Evolutionary conservation across 2,113 vertebrate species (phyloP), one percentile per base, ranked within the genome.

Genomic region (Herpailurus yagouaroundi): DNA sequence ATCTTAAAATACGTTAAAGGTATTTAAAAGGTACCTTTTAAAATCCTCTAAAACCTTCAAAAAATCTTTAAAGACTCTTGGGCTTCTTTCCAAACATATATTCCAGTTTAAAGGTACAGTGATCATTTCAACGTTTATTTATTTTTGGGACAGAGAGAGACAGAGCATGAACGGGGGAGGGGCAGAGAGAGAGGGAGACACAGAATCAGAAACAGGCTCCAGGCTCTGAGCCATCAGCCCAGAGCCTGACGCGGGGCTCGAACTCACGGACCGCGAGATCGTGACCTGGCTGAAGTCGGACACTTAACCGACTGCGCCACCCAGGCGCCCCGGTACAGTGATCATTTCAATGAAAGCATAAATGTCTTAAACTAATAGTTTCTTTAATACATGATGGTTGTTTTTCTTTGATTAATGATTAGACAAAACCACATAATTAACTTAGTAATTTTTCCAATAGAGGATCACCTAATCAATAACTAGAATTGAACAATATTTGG

Each of bases 101-200:
- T 80, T 95, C 83, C n/a, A 79, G 38, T 66, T 90, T 95, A 95
- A 95, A 93, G 76, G 27, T 23, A 82, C 31, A 87, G 5, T 71
- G 68, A 93, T 57, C 25, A 83, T 33, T 77, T 85, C 83, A 60
- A 48, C n/a, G n/a, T n/a, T n/a, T n/a, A n/a, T n/a, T n/a, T n/a
- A n/a, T n/a, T n/a, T n/a, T n/a, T n/a, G n/a, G n/a, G n/a, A n/a
- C n/a, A n/a, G n/a, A n/a, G n/a, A n/a, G n/a, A n/a, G n/a, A n/a
- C n/a, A n/a, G n/a, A n/a, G n/a, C n/a, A n/a, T n/a, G n/a, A n/a
- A n/a, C n/a, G n/a, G n/a, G n/a, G n/a, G n/a, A n/a, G n/a, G n/a
- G n/a, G n/a, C n/a, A n/a, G n/a, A n/a, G n/a, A n/a, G n/a, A n/a
- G n/a, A n/a, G n/a, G n/a, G n/a, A n/a, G n/a, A n/a, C n/a, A n/a